Percentiles rank a stretch among this genome's conserved stretches.
Conservation (phyloP, 2,797 vertebrate genomes). For the Buceros bicornis region DNA sequence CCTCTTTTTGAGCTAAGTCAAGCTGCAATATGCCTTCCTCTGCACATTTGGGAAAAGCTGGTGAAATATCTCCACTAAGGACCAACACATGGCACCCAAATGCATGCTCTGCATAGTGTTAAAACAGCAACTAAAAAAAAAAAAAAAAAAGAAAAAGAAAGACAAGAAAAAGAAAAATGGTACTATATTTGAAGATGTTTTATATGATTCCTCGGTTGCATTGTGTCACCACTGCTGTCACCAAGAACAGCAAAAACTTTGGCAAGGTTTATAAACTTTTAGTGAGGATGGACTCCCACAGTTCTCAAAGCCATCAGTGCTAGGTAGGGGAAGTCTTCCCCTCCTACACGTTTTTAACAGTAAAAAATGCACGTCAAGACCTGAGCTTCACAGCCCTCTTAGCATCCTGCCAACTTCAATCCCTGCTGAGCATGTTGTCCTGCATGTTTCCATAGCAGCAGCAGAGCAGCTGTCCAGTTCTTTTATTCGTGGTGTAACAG, state of each 20-base stretch:
- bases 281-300: not conserved
- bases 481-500: not conserved
- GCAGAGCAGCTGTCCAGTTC: conserved; percentile 10
- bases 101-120: not conserved
- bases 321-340: not conserved
- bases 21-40: not conserved
- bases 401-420: not conserved
- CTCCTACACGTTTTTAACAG: not conserved
- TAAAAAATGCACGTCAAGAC: rapidly evolving
- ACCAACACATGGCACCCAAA: not conserved
- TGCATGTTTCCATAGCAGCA: not conserved
- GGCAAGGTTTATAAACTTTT: not conserved
- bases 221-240: not conserved
- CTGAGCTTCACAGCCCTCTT: not conserved
- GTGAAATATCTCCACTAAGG: not conserved
- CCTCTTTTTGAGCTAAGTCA: not conserved
- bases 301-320: not conserved
- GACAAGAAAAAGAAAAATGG: not conserved
- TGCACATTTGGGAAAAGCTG: not conserved
- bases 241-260: not conserved
- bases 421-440: not conserved
- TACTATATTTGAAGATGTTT: not conserved
- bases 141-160: too few relatives aligned
- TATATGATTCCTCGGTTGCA: not conserved
- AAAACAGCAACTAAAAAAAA: not conserved